Conservation (phyloP, 2,888 invertebrate genomes). For the Anthophora plumipes region DNA sequence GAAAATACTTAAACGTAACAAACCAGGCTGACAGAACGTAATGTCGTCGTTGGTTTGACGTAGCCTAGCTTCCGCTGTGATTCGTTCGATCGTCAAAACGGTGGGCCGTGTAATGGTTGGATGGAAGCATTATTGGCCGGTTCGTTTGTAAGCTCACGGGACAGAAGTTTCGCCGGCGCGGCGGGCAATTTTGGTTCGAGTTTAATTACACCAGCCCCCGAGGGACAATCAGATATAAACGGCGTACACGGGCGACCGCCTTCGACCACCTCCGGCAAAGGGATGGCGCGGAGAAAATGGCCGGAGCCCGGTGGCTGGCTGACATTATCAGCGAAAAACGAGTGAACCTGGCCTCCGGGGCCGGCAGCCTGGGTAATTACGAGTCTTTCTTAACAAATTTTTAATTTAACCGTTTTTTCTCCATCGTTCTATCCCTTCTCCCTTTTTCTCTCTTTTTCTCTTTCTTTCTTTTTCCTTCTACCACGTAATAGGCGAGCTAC, state of each 20-base stretch:
- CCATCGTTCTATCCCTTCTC: too few relatives aligned
- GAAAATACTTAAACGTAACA: too few relatives aligned
- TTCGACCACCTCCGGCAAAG: conserved; percentile 65
- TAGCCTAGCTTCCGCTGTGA: neutral
- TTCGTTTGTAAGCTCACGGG: conserved; percentile 54
- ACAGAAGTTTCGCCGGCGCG: conserved; percentile 69
- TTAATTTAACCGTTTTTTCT: conserved; percentile 68
- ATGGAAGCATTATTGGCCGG: conserved; percentile 59
- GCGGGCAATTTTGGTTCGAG: conserved; percentile 77
- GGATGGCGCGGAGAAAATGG: conserved; percentile 68
- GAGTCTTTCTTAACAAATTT: conserved; percentile 79
- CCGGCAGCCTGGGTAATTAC: conserved; percentile 72
- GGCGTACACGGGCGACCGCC: conserved; percentile 69
- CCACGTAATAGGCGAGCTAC: conserved; percentile 31
- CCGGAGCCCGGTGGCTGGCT: conserved; percentile 45
- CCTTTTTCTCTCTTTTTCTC: neutral
- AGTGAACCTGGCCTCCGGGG: conserved; percentile 50
- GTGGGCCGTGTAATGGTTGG: conserved; percentile 56
- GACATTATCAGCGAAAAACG: conserved; percentile 70
- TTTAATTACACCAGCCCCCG: conserved; percentile 78
- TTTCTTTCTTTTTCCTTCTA: conserved; percentile 22
- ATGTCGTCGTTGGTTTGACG: neutral
- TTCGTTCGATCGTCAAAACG: conserved; percentile 13
- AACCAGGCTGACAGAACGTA: neutral
- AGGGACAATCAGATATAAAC: conserved; percentile 78